A percentile compares a stretch with the other conserved stretches of the same genome.
phyloP scores from a whole-genome alignment of 2,888 invertebrate species.

The Macrostomum cliftonense region DNA sequence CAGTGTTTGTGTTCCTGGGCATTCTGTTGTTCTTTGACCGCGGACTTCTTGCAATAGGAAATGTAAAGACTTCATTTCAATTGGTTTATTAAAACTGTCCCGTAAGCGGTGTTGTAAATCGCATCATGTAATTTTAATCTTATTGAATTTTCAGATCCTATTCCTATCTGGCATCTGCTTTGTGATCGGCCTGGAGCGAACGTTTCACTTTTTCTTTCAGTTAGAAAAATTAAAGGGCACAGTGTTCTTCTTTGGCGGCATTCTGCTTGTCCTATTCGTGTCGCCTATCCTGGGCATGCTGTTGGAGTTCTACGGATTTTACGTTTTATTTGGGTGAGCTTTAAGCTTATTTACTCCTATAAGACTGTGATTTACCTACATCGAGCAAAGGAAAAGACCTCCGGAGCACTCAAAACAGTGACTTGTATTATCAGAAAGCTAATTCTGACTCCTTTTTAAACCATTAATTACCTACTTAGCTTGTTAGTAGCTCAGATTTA shows the following conservation, averaged over 20 bases:
- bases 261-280: slow-evolving; percentile 70
- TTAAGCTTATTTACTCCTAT: no score
- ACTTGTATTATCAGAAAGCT: no score
- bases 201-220: slow-evolving; percentile 92
- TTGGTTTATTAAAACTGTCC: not conserved
- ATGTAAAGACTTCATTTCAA: slow-evolving; percentile 46
- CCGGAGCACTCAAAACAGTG: not conserved
- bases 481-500: not conserved
- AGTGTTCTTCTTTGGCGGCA: slow-evolving; percentile 72
- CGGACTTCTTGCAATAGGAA: slow-evolving; percentile 91
- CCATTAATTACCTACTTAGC: no score
- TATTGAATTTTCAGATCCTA: slow-evolving; percentile 76
- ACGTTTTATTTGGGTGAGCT: slow-evolving; percentile 46
- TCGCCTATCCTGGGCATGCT: slow-evolving; percentile 92
- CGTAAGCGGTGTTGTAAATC: not conserved
- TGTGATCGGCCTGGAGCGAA: slow-evolving; percentile 82
- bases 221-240: slow-evolving; percentile 78
- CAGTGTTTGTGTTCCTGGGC: slow-evolving; percentile 74
- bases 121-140: no score
- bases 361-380: no score
- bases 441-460: no score
- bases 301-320: slow-evolving; percentile 84
- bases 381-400: no score
- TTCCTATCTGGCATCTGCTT: slow-evolving; percentile 84
- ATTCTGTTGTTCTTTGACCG: slow-evolving; percentile 82